Conservation (phyloP, 2,113 vertebrate genomes). For the Hystrix brachyura region DNA sequence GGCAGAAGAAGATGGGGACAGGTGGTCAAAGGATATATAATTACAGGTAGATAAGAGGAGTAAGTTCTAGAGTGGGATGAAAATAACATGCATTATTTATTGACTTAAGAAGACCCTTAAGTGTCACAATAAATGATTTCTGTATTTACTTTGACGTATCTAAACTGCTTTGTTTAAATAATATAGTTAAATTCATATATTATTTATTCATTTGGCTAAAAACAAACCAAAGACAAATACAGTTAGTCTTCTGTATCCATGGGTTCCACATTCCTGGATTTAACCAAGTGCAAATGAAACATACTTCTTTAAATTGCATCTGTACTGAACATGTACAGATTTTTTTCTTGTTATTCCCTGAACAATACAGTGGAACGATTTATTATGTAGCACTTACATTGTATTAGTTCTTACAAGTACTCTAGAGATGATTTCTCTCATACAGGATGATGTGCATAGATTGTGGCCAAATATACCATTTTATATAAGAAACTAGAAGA, state of each 20-base stretch:
- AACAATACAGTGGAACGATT: neutral
- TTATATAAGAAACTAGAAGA: neutral
- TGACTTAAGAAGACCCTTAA: neutral
- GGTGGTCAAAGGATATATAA: too few relatives aligned
- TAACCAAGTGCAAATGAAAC: neutral
- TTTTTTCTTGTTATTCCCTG: neutral
- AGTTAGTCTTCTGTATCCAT: neutral
- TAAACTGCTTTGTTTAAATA: constrained; percentile 22
- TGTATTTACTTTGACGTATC: neutral
- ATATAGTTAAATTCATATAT: neutral
- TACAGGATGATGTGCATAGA: too few relatives aligned
- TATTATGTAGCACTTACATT: neutral
- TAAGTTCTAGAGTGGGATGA: neutral
- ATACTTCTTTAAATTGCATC: neutral
- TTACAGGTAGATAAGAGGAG: neutral
- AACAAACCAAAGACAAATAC: neutral
- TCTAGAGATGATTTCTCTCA: neutral
- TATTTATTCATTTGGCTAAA: neutral
- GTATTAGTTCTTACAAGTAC: neutral
- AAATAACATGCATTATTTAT: constrained; percentile 1
- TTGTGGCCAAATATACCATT: neutral
- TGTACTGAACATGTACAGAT: neutral
- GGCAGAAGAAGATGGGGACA: neutral
- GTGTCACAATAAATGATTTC: neutral
- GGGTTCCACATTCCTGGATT: neutral